These are phyloP conservation scores for Lottia scabra DNA, from an alignment of 2,888 invertebrate species.

Conservation along the genomic window DNA sequence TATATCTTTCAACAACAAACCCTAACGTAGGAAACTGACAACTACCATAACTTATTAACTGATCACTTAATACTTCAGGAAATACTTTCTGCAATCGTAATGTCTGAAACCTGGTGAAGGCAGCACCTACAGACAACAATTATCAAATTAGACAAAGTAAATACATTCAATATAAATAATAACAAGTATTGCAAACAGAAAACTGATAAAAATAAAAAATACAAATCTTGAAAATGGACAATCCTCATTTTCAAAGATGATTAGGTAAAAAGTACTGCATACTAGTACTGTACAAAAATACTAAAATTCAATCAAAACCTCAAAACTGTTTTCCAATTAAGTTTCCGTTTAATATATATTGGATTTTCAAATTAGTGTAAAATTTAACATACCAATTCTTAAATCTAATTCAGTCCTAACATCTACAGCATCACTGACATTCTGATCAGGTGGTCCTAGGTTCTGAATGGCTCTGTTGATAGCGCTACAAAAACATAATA, in stretches of 20 bases:
- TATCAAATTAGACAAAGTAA: no score
- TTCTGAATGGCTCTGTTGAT: slow-evolving; percentile 82
- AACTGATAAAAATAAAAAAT: no score
- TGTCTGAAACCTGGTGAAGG: slow-evolving; percentile 98
- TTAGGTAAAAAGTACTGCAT: no score
- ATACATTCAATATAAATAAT: no score
- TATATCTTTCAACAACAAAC: slow-evolving; percentile 97
- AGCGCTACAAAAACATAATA: slow-evolving; percentile 71
- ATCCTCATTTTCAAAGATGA: no score
- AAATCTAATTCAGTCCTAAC: slow-evolving; percentile 91
- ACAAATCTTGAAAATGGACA: no score
- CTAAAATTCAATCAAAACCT: no score
- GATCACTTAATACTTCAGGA: slow-evolving; percentile 74
- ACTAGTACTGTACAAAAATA: no score
- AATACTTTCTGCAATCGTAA: slow-evolving; percentile 81
- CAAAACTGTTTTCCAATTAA: no score
- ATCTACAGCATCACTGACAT: slow-evolving; percentile 92
- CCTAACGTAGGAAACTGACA: slow-evolving; percentile 99
- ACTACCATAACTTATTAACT: slow-evolving; percentile 95
- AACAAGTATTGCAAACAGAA: no score
- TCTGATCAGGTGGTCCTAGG: slow-evolving; percentile 83
- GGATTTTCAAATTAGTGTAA: no score
- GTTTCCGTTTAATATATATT: no score
- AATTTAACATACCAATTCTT: slow-evolving; percentile 79
- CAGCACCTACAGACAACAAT: slow-evolving; percentile 83